Base-by-base conservation (phyloP, 2,113 vertebrate genomes). In the Pterophyllum scalare region DNA sequence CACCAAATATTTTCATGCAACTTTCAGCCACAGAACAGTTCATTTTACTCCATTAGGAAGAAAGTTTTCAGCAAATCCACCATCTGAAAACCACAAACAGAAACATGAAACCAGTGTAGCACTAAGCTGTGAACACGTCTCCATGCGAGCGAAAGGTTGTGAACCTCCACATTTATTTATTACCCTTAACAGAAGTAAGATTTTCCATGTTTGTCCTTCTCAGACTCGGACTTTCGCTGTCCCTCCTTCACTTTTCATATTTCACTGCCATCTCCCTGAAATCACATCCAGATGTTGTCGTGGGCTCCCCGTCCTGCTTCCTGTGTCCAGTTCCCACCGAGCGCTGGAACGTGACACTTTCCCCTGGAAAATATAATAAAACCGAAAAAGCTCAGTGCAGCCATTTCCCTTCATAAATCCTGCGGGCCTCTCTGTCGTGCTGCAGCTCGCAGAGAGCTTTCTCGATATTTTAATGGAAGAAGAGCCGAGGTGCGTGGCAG, bases 241-340 rank as follows among this genome's bases (percentile, higher is more conserved):
- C 59, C 38, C 78, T 60, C 62, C 82, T 87, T 92, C 88, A 75
- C 72, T 93, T 93, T 95, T 94, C 90, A 94, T 92, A 90, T 94
- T 95, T 94, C 94, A 90, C 92, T 86, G 70, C 85, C 90, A 84
- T 93, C 89, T 61, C 90, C 75, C 77, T 58, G 15, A 90, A 94
- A 95, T 95, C 92, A 93, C 90, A 93, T 92, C 94, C 95, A 96
- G 95, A 96, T 96, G 95, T 94, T 93, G 94, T 94, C 94, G 75
- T 93, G 89, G 5, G 84, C 89, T 92, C 77, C 86, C 82, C 86
- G 86, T 93, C 77, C 90, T 79, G 89, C 90, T 95, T 94, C 93
- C 93, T 94, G 90, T 75, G 90, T 92, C 87, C 92, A 90, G 94
- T 93, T 95, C 95, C 94, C 95, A 95, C 82, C 87, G 76, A 92